Percentiles rank a stretch among this genome's conserved stretches.
phyloP scores from a whole-genome alignment of 2,888 invertebrate species.

The Argynnis bischoffii region DNA sequence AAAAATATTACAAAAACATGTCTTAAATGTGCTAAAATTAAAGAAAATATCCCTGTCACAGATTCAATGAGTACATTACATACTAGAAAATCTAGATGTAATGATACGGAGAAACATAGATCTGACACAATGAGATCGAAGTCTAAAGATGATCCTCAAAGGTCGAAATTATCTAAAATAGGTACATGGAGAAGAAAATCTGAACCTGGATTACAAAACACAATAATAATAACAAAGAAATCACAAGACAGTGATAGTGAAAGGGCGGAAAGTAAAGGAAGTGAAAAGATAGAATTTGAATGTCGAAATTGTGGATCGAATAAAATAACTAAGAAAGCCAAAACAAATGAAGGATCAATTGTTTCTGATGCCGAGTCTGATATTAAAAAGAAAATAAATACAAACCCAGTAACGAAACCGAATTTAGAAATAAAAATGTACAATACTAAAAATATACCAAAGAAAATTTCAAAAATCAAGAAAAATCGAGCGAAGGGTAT shows the following conservation, averaged over 20 bases:
- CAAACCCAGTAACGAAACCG: constrained; percentile 48
- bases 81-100: constrained; percentile 65
- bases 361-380: constrained; percentile 69
- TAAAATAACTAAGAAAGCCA: constrained; percentile 64
- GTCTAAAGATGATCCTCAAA: constrained; percentile 77
- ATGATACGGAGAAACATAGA: constrained; percentile 61
- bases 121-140: constrained; percentile 75
- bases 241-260: constrained; percentile 67
- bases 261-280: constrained; percentile 60
- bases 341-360: constrained; percentile 56
- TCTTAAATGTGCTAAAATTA: constrained; percentile 76
- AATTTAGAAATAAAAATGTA: constrained; percentile 84
- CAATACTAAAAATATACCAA: constrained; percentile 86
- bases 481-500: constrained; percentile 84
- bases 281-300: constrained; percentile 75
- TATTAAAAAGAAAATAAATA: constrained; percentile 51
- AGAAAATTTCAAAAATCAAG: constrained; percentile 87
- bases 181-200: constrained; percentile 88
- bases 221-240: constrained; percentile 62
- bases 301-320: constrained; percentile 75
- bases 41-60: constrained; percentile 74
- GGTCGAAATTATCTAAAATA: constrained; percentile 77
- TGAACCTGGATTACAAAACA: constrained; percentile 84
- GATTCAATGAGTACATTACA: constrained; percentile 58
- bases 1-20: constrained; percentile 72